Evolutionary conservation across 2,797 vertebrate genomes (phyloP), one percentile per base, ranked within the genome.

Genomic region (Alauda arvensis): DNA sequence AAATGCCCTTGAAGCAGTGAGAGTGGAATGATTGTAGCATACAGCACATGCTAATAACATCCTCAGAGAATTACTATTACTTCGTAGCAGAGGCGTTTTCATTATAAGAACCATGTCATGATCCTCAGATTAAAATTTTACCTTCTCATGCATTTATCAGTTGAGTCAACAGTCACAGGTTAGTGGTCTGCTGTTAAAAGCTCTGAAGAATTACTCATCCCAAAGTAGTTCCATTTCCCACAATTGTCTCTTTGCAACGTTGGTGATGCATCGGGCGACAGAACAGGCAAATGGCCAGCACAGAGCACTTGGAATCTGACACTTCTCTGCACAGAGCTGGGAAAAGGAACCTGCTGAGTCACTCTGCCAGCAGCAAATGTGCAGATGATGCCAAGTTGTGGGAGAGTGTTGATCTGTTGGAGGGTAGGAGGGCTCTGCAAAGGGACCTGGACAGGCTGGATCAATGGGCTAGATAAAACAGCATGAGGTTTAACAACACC

Each of bases 1-100:
- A 92, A 91, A 81, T 85, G 74, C 46, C 70, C 78, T 86, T 91
- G 88, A 75, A 94, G 45, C 26, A 78, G 61, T 49, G 72, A 55
- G 57, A 88, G 37, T 40, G 83, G 68, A 83, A 57, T 78, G 85
- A 74, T 28, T 85, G 74, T 59, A 78, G 24, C 56, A 76, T 45
- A 55, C 33, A 67, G 46, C 29, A 65, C 43, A 46, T 55, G 33
- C 61, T 89, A 93, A 91, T 62, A 89, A 29, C 49, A 26, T 82
- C 85, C 85, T 91, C 49, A 49, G 66, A 88, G 42, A 85, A 68
- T 82, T 88, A 33, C 42, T 90, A 13, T 83, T 81, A 48, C 49
- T 69, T 85, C 15, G 3, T 51, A 83, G 62, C 48, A 83, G 69
- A 88, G 69, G 21, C 6, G 1, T 81, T 93, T 92, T 88, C 83